These are phyloP conservation scores for Homarus americanus DNA, from an alignment of 1,140 invertebrate species.

Conservation along the genomic window DNA sequence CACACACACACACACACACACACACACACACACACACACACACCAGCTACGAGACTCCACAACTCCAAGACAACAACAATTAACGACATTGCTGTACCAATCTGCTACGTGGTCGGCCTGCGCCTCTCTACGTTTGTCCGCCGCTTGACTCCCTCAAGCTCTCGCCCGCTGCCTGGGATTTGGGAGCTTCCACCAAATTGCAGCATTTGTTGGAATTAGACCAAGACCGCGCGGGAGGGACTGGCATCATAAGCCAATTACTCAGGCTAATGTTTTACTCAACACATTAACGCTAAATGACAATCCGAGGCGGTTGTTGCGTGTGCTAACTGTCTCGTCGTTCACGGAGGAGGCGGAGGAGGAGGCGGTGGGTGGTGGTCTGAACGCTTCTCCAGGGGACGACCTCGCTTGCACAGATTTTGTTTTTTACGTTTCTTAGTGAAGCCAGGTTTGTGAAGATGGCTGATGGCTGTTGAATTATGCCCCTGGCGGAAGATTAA, in stretches of 20 bases:
- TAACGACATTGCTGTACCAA: background rate
- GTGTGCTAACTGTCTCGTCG: no score
- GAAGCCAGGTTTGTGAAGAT: no score
- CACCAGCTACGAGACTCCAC: background rate
- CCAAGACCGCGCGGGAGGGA: background rate
- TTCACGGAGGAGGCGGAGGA: no score
- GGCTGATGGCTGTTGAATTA: no score
- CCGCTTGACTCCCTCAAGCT: background rate
- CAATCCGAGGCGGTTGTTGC: background rate
- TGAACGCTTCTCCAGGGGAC: no score
- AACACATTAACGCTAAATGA: background rate
- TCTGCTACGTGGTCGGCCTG: background rate
- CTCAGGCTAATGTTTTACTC: background rate
- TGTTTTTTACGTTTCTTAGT: no score
- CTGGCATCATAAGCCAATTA: constrained; percentile 5
- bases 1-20: no score
- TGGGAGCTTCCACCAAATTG: background rate
- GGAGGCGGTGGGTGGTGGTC: no score
- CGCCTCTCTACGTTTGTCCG: background rate
- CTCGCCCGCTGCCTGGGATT: background rate
- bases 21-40: no score
- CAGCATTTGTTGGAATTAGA: background rate
- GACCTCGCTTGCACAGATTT: no score
- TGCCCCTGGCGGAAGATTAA: no score
- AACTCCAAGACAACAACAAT: background rate